These are phyloP conservation scores for Atrichornis clamosus DNA, from an alignment of 2,113 vertebrate genomes.

Conservation along the genomic window DNA sequence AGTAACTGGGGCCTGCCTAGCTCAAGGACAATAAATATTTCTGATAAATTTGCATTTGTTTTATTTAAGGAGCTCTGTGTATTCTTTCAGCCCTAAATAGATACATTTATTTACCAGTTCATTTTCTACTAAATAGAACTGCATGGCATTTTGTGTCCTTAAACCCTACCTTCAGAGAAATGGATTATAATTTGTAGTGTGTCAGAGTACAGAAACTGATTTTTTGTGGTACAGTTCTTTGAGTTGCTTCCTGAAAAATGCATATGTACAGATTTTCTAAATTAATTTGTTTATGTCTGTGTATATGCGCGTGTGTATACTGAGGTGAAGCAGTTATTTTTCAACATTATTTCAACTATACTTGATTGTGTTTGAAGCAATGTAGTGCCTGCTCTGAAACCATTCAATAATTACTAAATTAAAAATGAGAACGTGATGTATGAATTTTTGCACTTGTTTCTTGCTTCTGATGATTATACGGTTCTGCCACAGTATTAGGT, in stretches of 20 bases:
- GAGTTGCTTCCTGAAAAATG: slow-evolving; percentile 38
- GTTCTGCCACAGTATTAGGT: not conserved
- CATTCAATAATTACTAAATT: slow-evolving; percentile 46
- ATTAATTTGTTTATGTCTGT: slow-evolving; percentile 45
- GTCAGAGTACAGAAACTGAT: slow-evolving; percentile 39
- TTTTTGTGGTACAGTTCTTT: not conserved
- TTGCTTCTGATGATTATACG: slow-evolving; percentile 34
- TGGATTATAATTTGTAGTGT: slow-evolving; percentile 40
- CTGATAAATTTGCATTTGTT: slow-evolving; percentile 62
- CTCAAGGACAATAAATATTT: slow-evolving; percentile 74
- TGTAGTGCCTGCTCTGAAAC: slow-evolving; percentile 59
- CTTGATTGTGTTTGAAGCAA: slow-evolving; percentile 60
- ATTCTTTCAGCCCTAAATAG: slow-evolving; percentile 53
- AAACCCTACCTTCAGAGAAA: slow-evolving; percentile 12
- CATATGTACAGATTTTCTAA: slow-evolving; percentile 58
- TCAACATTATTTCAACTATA: slow-evolving; percentile 53
- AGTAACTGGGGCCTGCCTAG: slow-evolving; percentile 32
- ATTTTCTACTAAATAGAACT: slow-evolving; percentile 36
- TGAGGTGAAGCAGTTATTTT: slow-evolving; percentile 55
- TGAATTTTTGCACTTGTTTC: slow-evolving; percentile 58
- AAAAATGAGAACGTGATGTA: slow-evolving; percentile 57
- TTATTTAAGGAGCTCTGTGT: slow-evolving; percentile 69
- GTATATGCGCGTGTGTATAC: not conserved
- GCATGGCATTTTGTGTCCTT: slow-evolving; percentile 70
- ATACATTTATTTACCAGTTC: slow-evolving; percentile 31